Base-by-base conservation (phyloP, 2,113 vertebrate genomes). In the Oophaga pumilio region DNA sequence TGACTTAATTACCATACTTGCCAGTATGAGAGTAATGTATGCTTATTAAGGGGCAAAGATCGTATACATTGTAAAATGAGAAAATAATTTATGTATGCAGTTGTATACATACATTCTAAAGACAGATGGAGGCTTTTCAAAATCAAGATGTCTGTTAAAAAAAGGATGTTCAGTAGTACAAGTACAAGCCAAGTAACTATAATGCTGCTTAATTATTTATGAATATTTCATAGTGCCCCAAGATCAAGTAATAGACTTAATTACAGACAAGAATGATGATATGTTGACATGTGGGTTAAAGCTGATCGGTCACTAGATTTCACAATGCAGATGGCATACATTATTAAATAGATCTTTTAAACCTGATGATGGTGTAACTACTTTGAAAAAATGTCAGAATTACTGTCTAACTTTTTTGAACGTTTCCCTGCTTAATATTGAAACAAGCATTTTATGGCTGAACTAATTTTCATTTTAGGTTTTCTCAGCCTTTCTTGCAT, bases 1-100 rank as follows among this genome's bases (percentile, higher is more conserved):
- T 28, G 24, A 18, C 10, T 60, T 60, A 80, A 80, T 60, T 60
- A 26, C 8, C 24, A 59, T 80, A 80, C 77, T 80, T 80, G 53
- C 24, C 26, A 43, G 26, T 59, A 18, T 26, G 0, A 53, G 26
- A 17, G n/a, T 18, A 80, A 20, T 60, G 56, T 33, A 33, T 60
- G 56, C 53, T 80, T 80, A 53, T 57, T 60, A 80, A 59, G 56
- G 76, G 50, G 20, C 50, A 53, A 77, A 56, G 22, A 24, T 77
- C 22, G 20, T 80, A 24, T 33, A 80, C 24, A 24, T 4, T 77
- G n/a, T 20, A 53, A 53, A 53, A 56, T n/a, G 76, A 77, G 76
- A 7, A 26, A 52, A 24, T 77, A 12, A 15, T 77, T 77, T 77
- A 13, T 74, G 18, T 0, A 49, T 74, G 43, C 18, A 74, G 12